Conservation (phyloP, 1,140 invertebrate genomes). For the Drosophila melanogaster region DNA sequence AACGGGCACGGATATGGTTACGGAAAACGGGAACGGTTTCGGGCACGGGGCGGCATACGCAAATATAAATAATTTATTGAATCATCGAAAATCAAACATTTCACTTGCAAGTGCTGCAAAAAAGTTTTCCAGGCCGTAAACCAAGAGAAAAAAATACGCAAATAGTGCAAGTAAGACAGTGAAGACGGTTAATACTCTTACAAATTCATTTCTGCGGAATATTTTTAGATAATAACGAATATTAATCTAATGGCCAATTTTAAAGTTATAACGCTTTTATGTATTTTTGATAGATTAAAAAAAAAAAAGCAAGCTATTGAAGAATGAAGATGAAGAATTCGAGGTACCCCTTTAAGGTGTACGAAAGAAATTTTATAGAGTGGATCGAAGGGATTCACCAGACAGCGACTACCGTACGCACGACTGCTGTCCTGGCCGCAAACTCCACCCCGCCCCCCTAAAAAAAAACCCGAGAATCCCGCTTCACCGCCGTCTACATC, state of each 20-base stretch:
- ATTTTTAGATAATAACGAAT: too few relatives aligned
- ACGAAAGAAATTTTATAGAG: background rate
- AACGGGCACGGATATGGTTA: background rate
- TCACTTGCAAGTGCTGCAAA: constrained; percentile 79
- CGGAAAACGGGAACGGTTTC: too few relatives aligned
- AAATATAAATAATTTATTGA: constrained; percentile 83
- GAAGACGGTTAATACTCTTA: background rate
- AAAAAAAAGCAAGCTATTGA: too few relatives aligned
- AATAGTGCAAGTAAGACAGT: background rate
- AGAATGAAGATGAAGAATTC: background rate
- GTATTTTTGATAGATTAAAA: background rate
- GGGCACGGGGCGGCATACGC: constrained; percentile 46
- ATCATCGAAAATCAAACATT: constrained; percentile 83
- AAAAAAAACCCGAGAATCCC: background rate
- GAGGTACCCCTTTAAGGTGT: background rate
- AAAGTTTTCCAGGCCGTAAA: constrained; percentile 51
- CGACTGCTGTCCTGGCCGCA: constrained; percentile 57
- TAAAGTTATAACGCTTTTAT: too few relatives aligned
- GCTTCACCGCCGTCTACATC: constrained; percentile 14
- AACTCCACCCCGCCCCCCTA: too few relatives aligned
- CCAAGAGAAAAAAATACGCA: constrained; percentile 6
- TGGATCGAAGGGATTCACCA: constrained; percentile 14
- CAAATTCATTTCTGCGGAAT: background rate
- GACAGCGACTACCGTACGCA: constrained; percentile 53
- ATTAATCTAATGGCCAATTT: too few relatives aligned